A percentile compares a stretch with the other conserved stretches of the same genome.
Conservation (phyloP, 2,888 invertebrate genomes). For the Polylopha cassiicola region DNA sequence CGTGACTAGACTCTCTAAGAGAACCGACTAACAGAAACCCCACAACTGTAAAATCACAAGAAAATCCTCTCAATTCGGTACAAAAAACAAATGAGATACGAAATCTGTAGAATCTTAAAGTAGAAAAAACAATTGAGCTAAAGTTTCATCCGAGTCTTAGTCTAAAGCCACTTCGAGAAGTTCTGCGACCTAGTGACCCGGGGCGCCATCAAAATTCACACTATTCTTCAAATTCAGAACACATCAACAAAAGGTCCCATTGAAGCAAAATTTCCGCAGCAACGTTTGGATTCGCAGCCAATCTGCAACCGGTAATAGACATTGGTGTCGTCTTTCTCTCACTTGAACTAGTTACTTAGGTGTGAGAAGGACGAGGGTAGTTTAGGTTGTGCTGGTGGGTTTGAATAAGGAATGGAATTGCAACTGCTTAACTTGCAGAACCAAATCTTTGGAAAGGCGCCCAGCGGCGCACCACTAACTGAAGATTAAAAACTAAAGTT, state of each 20-base stretch:
- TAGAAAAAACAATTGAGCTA: too few species aligned
- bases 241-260: not conserved
- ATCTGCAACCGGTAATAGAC: not conserved
- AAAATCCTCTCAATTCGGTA: too few species aligned
- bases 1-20: too few species aligned
- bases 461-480: constrained; percentile 13
- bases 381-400: not conserved
- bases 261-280: not conserved
- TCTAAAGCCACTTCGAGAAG: too few species aligned
- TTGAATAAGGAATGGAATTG: constrained; percentile 1
- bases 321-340: not conserved
- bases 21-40: too few species aligned
- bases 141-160: too few species aligned
- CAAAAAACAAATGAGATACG: too few species aligned
- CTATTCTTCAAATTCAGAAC: not conserved
- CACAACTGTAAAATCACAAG: too few species aligned
- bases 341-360: not conserved
- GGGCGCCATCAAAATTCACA: not conserved
- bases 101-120: too few species aligned
- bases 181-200: constrained; percentile 1
- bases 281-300: not conserved
- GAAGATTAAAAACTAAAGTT: constrained; percentile 20
- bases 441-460: constrained; percentile 18
- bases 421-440: constrained; percentile 14
- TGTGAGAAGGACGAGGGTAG: not conserved